phyloP scores from a whole-genome alignment of 2,888 invertebrate species.

The Acleris emargana region DNA sequence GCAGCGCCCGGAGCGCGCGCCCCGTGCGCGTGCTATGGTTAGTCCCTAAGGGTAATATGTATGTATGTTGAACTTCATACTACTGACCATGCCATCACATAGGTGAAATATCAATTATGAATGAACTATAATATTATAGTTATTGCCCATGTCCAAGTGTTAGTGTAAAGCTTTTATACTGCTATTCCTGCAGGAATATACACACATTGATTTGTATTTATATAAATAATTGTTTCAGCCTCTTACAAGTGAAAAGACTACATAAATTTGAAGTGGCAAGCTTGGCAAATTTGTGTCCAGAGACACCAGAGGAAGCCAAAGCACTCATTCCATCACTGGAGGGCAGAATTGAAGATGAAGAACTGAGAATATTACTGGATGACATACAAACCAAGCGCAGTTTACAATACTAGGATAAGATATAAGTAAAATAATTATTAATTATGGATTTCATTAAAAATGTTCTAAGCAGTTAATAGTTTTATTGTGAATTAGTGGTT shows the following conservation, averaged over 20 bases:
- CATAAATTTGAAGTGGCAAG: constrained; percentile 99
- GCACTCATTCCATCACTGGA: constrained; percentile 98
- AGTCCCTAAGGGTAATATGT: too few species aligned
- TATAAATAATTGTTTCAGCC: constrained; percentile 78
- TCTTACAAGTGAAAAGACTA: constrained; percentile 94
- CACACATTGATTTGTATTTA: too few species aligned
- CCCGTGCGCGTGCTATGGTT: too few species aligned
- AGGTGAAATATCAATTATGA: too few species aligned
- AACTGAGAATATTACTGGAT: constrained; percentile 97
- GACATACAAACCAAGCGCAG: constrained; percentile 99
- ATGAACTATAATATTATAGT: too few species aligned
- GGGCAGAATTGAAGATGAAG: constrained; percentile 98
- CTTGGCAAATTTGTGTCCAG: constrained; percentile 98
- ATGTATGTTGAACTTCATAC: too few species aligned
- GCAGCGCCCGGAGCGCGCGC: too few species aligned
- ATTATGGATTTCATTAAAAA: neutral
- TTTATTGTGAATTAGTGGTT: too few species aligned
- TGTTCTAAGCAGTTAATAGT: neutral
- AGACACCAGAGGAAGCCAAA: constrained; percentile 99
- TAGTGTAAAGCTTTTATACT: too few species aligned
- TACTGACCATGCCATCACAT: too few species aligned
- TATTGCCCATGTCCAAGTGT: too few species aligned
- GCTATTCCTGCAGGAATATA: too few species aligned
- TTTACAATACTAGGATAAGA: constrained; percentile 91
- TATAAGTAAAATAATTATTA: neutral